phyloP scores from a whole-genome alignment of 2,888 invertebrate species.

The Drosophila leonis region DNA sequence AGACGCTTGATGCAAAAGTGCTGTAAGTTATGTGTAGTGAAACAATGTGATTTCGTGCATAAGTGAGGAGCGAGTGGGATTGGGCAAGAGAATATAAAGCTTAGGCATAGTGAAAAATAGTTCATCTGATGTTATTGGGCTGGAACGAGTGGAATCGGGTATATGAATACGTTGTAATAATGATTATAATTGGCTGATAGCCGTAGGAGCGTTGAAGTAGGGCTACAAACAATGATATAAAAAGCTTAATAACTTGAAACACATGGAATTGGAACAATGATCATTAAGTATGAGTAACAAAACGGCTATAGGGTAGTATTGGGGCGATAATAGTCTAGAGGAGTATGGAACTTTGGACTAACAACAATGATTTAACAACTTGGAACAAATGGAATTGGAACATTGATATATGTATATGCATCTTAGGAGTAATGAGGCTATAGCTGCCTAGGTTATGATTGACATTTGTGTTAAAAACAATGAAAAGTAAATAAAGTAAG shows the following conservation, averaged over 20 bases:
- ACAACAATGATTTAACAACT: not conserved
- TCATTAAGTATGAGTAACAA: not conserved
- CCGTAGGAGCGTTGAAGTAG: not conserved
- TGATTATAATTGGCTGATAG: not conserved
- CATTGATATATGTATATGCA: too few relatives aligned
- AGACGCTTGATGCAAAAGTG: not conserved
- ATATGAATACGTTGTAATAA: too few relatives aligned
- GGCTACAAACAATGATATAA: not conserved
- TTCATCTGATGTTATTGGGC: not conserved
- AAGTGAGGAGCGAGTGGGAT: not conserved
- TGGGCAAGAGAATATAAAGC: not conserved
- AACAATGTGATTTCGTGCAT: not conserved
- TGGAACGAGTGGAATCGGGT: constrained; percentile 2
- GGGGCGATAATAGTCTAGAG: not conserved
- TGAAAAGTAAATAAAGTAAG: not conserved
- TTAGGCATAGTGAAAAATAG: not conserved
- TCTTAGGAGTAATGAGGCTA: not conserved
- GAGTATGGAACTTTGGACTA: not conserved
- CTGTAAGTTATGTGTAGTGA: not conserved
- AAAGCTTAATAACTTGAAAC: not conserved
- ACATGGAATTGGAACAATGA: constrained; percentile 4
- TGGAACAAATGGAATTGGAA: constrained; percentile 2
- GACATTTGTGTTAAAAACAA: not conserved
- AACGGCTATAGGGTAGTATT: too few relatives aligned
- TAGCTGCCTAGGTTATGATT: not conserved